Evolutionary conservation across 2,113 vertebrate species (phyloP), one percentile per base, ranked within the genome.

Genomic region (Corythornis vintsioides): DNA sequence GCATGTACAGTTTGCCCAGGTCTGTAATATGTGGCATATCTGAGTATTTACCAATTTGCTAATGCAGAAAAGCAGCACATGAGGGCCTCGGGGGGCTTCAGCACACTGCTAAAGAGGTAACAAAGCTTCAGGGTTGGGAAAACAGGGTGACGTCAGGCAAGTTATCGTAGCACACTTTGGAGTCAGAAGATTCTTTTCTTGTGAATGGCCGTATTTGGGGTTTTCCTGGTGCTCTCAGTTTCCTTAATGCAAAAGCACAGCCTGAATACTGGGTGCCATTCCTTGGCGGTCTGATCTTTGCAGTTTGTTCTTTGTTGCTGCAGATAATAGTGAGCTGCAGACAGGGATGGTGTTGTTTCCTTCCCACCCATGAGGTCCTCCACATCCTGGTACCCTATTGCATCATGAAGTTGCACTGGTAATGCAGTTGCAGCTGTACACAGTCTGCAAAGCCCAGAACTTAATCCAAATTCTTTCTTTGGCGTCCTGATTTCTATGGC

Each of bases 1-100:
- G 14, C 9, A 1, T 13, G 6, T 48, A 20, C 13, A 6, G 24
- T 60, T 64, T 1, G 1, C 40, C 67, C 8, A 28, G 7, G 17
- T 33, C 48, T 43, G 0, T 33, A 52, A 40, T 45, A 13, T 78
- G 73, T 52, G 22, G 28, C 45, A 70, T 13, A 9, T 53, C 11
- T 33, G 7, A 69, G 29, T 60, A 69, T 24, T 40, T 83, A 22
- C 31, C 59, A 16, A 1, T 50, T 28, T 74, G 11, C 29, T 79
- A 35, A 43, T 31, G 35, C 4, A 40, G 31, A 29, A 72, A 40
- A 47, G 17, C 24, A 52, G 11, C 15, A 7, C 31, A 3, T 69
- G 20, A 52, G 28, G 33, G 56, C 33, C 8, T 52, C 38, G 5
- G 6, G 60, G 33, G 38, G 13, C 56, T 76, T 84, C 28, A 48